Evolutionary conservation across 2,888 invertebrate genomes (phyloP).

Genomic region (Gisinianus flammeolus): DNA sequence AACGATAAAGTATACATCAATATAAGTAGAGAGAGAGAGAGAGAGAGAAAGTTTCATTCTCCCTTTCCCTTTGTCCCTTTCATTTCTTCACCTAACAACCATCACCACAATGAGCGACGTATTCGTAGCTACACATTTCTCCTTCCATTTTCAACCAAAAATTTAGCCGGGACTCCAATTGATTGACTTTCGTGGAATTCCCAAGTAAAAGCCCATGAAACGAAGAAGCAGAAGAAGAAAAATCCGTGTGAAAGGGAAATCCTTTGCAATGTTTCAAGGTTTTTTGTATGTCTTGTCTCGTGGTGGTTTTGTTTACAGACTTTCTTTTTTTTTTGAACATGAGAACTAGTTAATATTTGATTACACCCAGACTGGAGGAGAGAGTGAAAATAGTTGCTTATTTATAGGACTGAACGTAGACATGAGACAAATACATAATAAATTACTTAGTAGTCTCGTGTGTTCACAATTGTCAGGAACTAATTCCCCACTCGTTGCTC

Average conservation of each 20-base stretch:
- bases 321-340: not conserved
- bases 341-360: conserved; percentile 26
- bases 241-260: not conserved
- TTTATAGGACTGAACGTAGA: not conserved
- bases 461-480: conserved; percentile 21
- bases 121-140: too few species aligned
- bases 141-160: too few species aligned
- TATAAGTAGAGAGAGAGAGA: not conserved
- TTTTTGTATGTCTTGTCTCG: not conserved
- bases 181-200: too few species aligned
- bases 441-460: conserved; percentile 15
- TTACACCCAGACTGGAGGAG: not conserved
- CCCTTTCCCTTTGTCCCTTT: too few species aligned
- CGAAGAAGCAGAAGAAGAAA: not conserved
- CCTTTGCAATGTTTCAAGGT: not conserved
- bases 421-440: conserved; percentile 25
- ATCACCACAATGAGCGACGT: too few species aligned
- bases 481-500: not conserved
- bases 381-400: not conserved
- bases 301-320: not conserved
- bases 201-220: not conserved
- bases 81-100: too few species aligned
- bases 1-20: not conserved
- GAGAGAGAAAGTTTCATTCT: not conserved
- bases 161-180: too few species aligned